Evolutionary conservation across 53 echinoderm and acorn worm genomes (phyloP).

Genomic region (Apostichopus leukothele): DNA sequence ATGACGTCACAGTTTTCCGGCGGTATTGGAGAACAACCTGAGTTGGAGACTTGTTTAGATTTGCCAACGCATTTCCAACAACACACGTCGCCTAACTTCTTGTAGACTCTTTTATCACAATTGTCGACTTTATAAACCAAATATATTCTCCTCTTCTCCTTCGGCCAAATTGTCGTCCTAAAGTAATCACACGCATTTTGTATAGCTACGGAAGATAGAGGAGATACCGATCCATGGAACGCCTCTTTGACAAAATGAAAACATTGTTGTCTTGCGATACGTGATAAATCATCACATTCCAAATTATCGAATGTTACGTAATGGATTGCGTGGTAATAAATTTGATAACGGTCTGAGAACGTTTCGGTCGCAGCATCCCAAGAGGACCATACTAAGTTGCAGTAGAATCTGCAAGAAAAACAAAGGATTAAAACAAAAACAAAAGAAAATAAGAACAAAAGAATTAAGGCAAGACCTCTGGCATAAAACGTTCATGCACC

Average conservation of each 20-base stretch:
- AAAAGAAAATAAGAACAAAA: no score
- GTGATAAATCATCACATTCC: constrained; percentile 8
- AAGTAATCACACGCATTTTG: constrained; percentile 39
- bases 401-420: constrained; percentile 12
- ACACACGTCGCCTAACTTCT: constrained; percentile 37
- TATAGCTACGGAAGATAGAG: not conserved
- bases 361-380: not conserved
- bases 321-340: constrained; percentile 23
- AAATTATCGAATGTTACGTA: not conserved
- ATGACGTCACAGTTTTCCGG: constrained; percentile 44
- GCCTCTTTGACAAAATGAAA: constrained; percentile 22
- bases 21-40: not conserved
- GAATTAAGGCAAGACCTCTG: no score
- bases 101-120: constrained; percentile 20
- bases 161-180: not conserved
- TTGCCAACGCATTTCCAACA: constrained; percentile 43
- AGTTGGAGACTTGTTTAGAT: not conserved
- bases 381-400: constrained; percentile 27
- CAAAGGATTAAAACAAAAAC: not conserved
- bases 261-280: constrained; percentile 13
- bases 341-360: not conserved
- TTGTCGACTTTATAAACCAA: constrained; percentile 33
- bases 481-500: no score
- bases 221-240: constrained; percentile 25
- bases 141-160: constrained; percentile 32